Base-by-base conservation (phyloP, 2,797 vertebrate genomes). In the Hybognathus amarus region DNA sequence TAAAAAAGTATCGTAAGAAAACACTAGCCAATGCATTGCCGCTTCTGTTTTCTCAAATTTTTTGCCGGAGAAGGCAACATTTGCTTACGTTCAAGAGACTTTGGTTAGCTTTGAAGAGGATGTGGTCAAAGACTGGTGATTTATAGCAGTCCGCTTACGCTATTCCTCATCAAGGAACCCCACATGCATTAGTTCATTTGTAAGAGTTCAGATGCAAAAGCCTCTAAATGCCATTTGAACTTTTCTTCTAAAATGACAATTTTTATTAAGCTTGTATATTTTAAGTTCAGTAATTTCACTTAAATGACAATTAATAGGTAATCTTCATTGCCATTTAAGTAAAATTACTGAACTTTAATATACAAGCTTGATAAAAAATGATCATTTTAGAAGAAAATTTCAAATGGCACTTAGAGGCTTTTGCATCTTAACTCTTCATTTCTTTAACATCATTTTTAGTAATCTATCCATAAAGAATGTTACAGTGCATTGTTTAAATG, bases 121-220 rank as follows among this genome's bases (percentile, higher is more conserved):
- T 83, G 67, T 83, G 82, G 82, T 83, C 11, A 54, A n/a, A 70
- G 13, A 50, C 66, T 42, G 20, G 3, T 71, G 66, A 50, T 36
- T 54, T 52, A 54, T n/a, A 33, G 30, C 40, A 30, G 6, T 20
- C 24, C 0, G 0, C 67, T 27, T 67, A 63, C 67, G 42, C 75
- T 61, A 61, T 50, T 27, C 3, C 6, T 22, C 3, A 47, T 61
- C 18, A 47, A 12, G 3, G 63, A 71, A 36, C 15, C 13, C 22
- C 9, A 69, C 17, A 17, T 77, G 1, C 30, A 17, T 8, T 12
- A 20, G 30, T 22, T 64, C 0, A n/a, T n/a, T n/a, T n/a, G n/a
- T n/a, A n/a, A n/a, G n/a, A n/a, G n/a, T n/a, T n/a, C n/a, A n/a
- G n/a, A n/a, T n/a, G n/a, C n/a, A n/a, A n/a, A n/a, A n/a, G n/a